phyloP scores from a whole-genome alignment of 2,113 vertebrate genomes.

The Hylia prasina region DNA sequence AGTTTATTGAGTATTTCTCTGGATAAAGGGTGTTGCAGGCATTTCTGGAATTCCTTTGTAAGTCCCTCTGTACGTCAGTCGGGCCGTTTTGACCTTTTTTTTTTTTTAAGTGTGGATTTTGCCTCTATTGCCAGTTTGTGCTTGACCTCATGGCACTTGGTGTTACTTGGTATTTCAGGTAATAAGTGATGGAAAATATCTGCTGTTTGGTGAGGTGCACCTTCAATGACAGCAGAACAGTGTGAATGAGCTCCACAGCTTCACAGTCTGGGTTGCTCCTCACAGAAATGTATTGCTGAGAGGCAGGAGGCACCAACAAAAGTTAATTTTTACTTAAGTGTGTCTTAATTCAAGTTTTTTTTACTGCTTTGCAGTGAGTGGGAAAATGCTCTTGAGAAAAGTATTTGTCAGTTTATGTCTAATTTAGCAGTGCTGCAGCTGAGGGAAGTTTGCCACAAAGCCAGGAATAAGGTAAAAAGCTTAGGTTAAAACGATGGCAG shows the following conservation, averaged over 20 bases:
- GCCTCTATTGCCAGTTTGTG: not conserved
- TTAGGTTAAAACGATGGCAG: slow-evolving; percentile 22
- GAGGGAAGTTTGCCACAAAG: not conserved
- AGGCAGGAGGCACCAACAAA: not conserved
- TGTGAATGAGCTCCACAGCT: not conserved
- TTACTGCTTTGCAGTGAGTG: not conserved
- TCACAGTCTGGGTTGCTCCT: not conserved
- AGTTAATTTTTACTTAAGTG: not conserved
- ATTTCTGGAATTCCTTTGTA: slow-evolving; percentile 3
- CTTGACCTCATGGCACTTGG: not conserved
- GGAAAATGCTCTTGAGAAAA: not conserved
- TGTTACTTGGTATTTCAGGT: not conserved
- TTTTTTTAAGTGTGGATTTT: not conserved
- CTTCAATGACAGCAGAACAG: rapidly evolving
- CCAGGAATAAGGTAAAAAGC: slow-evolving; percentile 22
- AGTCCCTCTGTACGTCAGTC: not conserved
- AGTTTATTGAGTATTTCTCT: not conserved
- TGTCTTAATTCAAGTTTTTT: not conserved
- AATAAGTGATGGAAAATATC: not conserved
- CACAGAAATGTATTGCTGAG: not conserved
- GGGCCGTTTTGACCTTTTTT: not conserved
- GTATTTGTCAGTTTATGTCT: not conserved
- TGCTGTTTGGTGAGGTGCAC: not conserved
- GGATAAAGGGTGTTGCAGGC: not conserved
- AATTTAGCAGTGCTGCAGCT: not conserved